These are phyloP conservation scores for Erpetoichthys calabaricus DNA, from an alignment of 2,797 vertebrate species.

Conservation along the genomic window DNA sequence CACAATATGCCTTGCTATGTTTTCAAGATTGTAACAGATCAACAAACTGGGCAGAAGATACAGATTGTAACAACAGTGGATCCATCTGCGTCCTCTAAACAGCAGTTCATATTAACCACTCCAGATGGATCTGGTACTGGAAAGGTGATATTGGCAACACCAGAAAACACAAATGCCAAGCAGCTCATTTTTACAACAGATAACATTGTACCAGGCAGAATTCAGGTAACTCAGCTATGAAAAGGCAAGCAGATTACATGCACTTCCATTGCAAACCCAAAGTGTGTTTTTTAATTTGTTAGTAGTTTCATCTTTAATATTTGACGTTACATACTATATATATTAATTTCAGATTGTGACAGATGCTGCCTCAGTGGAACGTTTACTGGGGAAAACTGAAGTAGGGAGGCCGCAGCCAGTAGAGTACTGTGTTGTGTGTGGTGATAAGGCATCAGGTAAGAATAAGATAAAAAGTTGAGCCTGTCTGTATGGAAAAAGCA, in stretches of 20 bases:
- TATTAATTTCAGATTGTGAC: conserved; percentile 73
- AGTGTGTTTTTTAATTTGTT: background rate
- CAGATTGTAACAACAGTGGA: conserved; percentile 92
- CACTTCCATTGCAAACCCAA: background rate
- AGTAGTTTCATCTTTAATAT: background rate
- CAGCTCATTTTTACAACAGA: conserved; percentile 91
- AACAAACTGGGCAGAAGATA: conserved; percentile 92
- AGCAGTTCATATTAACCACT: conserved; percentile 84
- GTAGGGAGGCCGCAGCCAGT: conserved; percentile 76
- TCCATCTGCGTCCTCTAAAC: conserved; percentile 68
- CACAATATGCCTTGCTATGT: no score
- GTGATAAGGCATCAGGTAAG: conserved; percentile 94
- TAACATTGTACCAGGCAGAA: conserved; percentile 81
- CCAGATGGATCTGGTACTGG: conserved; percentile 76
- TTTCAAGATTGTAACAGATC: conserved; percentile 85
- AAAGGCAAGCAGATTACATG: background rate
- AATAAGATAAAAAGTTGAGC: background rate
- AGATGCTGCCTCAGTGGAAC: conserved; percentile 85
- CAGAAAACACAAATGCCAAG: conserved; percentile 72
- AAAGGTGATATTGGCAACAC: conserved; percentile 86
- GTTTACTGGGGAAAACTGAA: conserved; percentile 80
- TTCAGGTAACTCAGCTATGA: conserved; percentile 64
- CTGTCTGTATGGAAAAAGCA: no score
- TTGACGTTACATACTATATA: background rate
- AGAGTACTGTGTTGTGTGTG: conserved; percentile 93